phyloP scores from a whole-genome alignment of 2,888 invertebrate genomes.

The Cosmia trapezina region DNA sequence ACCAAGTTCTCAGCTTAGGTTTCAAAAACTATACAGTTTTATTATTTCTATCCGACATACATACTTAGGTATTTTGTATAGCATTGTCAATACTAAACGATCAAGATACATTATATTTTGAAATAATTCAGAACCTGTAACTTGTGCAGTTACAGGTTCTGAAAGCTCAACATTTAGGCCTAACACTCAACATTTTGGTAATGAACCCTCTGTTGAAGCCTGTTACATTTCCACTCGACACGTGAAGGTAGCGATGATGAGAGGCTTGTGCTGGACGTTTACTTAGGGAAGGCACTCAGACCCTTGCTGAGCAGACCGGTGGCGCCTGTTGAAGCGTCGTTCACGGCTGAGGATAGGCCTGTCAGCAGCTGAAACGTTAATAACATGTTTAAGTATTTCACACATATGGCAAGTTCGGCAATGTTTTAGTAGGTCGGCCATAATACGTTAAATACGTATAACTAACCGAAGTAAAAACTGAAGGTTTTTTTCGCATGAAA shows the following conservation, averaged over 20 bases:
- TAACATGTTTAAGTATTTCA: conserved; percentile 9
- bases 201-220: conserved; percentile 30
- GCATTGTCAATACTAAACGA: conserved; percentile 47
- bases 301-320: conserved; percentile 89
- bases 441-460: no score
- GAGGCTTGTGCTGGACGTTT: conserved; percentile 60
- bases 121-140: neutral
- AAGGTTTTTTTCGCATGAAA: neutral
- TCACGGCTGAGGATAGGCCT: conserved; percentile 80
- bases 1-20: conserved; percentile 6
- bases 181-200: neutral
- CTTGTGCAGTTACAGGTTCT: no score
- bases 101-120: conserved; percentile 14
- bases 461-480: neutral
- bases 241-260: conserved; percentile 53
- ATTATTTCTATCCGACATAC: neutral
- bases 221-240: conserved; percentile 69
- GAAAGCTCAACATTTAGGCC: conserved; percentile 27
- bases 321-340: conserved; percentile 86
- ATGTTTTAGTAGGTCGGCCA: neutral
- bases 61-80: conserved; percentile 16
- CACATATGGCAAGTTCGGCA: neutral
- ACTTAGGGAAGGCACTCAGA: conserved; percentile 84
- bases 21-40: neutral
- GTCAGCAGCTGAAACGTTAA: conserved; percentile 79